Conservation (phyloP, 2,888 invertebrate species). For the Meteorus colon region DNA sequence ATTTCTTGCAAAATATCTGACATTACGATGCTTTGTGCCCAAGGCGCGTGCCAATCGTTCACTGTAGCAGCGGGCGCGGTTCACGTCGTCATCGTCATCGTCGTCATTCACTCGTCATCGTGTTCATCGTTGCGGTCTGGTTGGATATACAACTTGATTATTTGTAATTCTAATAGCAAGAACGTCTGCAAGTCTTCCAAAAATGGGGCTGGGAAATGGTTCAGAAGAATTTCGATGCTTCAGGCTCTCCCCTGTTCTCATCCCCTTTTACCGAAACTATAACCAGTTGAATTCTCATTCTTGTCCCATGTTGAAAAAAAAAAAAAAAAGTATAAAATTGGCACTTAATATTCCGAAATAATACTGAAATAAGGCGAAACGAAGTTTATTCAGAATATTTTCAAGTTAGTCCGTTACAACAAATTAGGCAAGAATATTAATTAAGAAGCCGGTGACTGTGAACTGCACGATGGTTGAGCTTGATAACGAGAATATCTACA, state of each 20-base stretch:
- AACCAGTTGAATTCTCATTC: neutral
- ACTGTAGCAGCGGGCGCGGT: constrained; percentile 39
- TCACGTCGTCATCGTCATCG: constrained; percentile 33
- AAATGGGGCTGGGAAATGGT: constrained; percentile 48
- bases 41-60: constrained; percentile 64
- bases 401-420: too few species aligned
- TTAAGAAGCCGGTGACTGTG: too few species aligned
- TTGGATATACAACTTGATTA: constrained; percentile 59
- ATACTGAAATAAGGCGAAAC: too few species aligned
- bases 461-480: too few species aligned
- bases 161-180: constrained; percentile 68
- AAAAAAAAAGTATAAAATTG: too few species aligned
- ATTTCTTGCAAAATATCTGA: constrained; percentile 64
- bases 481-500: too few species aligned
- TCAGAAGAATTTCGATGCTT: constrained; percentile 53
- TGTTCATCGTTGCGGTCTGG: constrained; percentile 53
- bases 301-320: neutral
- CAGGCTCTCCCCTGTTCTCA: constrained; percentile 45
- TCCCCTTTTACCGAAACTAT: neutral
- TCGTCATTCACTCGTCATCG: constrained; percentile 12
- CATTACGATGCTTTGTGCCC: constrained; percentile 65
- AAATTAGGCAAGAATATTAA: too few species aligned
- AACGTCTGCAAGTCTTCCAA: constrained; percentile 16
- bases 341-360: too few species aligned
- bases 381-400: too few species aligned